Evolutionary conservation across 2,113 vertebrate genomes (phyloP).

Genomic region (Mixornis gularis): DNA sequence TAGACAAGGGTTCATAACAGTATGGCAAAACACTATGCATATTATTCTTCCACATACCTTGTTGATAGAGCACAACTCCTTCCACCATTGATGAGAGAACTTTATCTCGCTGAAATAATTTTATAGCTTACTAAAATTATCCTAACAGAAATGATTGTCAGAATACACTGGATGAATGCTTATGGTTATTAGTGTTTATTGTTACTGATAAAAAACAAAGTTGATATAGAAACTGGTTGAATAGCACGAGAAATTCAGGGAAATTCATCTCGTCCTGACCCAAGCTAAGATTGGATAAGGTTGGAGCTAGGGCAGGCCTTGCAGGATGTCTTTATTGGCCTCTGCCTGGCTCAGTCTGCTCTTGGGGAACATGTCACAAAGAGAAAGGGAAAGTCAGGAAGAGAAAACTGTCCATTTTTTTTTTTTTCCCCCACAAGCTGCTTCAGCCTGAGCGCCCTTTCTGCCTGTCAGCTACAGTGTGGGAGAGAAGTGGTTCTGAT

Average conservation of each 20-base stretch:
- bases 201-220: neutral
- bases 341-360: neutral
- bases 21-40: neutral
- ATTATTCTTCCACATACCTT: neutral
- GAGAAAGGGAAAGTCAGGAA: neutral
- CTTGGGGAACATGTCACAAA: neutral
- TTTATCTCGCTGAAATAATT: neutral
- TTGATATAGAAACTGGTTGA: neutral
- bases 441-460: neutral
- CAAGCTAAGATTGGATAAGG: neutral
- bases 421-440: too few relatives aligned
- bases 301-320: neutral
- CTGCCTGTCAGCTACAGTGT: neutral
- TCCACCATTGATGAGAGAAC: neutral
- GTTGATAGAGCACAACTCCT: neutral
- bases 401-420: neutral
- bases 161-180: neutral
- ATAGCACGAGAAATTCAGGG: neutral
- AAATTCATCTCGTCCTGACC: neutral
- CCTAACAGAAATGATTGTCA: conserved; percentile 5
- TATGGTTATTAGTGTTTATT: neutral
- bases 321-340: neutral
- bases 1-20: neutral
- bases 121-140: neutral
- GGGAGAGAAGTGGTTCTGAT: neutral